A percentile compares a stretch with the other conserved stretches of the same genome.
These are phyloP conservation scores for Pilophorus perplexus DNA, from an alignment of 2,888 invertebrate genomes.

Conservation along the genomic window DNA sequence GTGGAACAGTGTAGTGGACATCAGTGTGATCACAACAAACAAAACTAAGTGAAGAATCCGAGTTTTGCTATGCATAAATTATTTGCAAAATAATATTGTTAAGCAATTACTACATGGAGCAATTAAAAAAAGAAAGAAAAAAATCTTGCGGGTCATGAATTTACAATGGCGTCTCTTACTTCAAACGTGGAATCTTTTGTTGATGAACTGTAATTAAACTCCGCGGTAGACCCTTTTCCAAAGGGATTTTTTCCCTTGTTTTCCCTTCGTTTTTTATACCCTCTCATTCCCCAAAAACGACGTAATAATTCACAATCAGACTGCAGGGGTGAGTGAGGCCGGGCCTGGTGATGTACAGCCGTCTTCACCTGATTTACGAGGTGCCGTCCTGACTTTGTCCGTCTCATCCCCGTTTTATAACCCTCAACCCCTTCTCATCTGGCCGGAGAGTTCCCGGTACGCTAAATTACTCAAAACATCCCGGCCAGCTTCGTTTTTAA, in stretches of 20 bases:
- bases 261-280: neutral
- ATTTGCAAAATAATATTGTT: too few species aligned
- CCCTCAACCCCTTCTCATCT: conserved; percentile 1
- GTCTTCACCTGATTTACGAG: conserved; percentile 32
- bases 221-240: neutral
- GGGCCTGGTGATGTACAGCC: conserved; percentile 21
- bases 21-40: too few species aligned
- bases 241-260: neutral
- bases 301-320: conserved; percentile 29
- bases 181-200: too few species aligned
- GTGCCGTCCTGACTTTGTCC: conserved; percentile 27
- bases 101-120: too few species aligned
- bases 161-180: too few species aligned
- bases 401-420: conserved; percentile 23
- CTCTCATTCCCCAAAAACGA: conserved; percentile 4
- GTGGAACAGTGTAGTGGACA: too few species aligned
- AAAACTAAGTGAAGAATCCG: too few species aligned
- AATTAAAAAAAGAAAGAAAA: too few species aligned
- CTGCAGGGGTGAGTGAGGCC: neutral
- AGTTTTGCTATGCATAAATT: too few species aligned
- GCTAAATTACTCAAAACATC: conserved; percentile 21
- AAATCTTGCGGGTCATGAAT: too few species aligned
- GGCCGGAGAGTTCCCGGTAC: neutral
- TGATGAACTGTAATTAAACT: conserved; percentile 7
- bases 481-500: conserved; percentile 13